Evolutionary conservation across 2,113 vertebrate genomes (phyloP).

Genomic region (Gymnocephalus cernua): DNA sequence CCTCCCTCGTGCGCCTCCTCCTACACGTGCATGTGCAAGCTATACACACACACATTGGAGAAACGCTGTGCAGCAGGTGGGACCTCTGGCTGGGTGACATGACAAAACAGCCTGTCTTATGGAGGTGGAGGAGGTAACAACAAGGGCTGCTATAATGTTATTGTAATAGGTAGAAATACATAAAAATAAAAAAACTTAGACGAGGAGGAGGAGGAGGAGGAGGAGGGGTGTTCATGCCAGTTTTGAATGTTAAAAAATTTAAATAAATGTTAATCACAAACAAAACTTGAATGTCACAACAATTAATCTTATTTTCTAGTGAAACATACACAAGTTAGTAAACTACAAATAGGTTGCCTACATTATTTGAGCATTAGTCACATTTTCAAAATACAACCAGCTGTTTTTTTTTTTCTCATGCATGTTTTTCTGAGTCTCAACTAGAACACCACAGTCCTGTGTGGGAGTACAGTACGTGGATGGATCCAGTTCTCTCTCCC

Average conservation of each 20-base stretch:
- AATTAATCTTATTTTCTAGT: background rate
- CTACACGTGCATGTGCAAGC: constrained; percentile 65
- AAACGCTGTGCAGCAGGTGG: constrained; percentile 61
- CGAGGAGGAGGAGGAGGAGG: too few relatives aligned
- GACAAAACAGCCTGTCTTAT: constrained; percentile 6
- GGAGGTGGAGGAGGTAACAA: too few relatives aligned
- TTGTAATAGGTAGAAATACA: too few relatives aligned
- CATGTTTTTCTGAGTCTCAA: background rate
- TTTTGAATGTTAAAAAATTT: too few relatives aligned
- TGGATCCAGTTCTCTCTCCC: constrained; percentile 15
- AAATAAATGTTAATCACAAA: background rate
- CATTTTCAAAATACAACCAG: background rate
- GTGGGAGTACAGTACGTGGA: background rate
- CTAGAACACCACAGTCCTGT: background rate
- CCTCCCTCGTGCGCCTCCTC: constrained; percentile 48
- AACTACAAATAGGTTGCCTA: background rate
- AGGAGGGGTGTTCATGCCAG: too few relatives aligned
- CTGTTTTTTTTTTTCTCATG: background rate
- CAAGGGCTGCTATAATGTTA: too few relatives aligned
- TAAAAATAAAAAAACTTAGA: too few relatives aligned
- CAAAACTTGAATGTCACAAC: background rate
- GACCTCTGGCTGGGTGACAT: background rate
- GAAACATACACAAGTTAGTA: background rate
- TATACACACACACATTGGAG: background rate
- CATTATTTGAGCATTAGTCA: background rate